phyloP scores from a whole-genome alignment of 2,888 invertebrate genomes.

The Uropetala carovei region DNA sequence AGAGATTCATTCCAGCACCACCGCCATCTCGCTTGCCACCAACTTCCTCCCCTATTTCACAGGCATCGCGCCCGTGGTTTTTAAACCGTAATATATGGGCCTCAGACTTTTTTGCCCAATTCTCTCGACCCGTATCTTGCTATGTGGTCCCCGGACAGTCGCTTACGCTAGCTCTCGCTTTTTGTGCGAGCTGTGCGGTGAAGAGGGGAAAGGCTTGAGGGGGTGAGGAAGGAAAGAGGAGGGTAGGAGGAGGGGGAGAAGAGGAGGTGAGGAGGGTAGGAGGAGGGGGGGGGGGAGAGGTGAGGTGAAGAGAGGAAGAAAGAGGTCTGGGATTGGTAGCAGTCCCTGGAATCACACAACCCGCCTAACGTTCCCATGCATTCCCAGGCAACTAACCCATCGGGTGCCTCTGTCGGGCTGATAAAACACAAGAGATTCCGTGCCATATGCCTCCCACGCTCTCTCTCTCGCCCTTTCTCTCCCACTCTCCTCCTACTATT shows the following conservation, averaged over 20 bases:
- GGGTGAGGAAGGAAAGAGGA: neutral
- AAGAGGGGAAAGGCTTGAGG: neutral
- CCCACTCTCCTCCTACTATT: neutral
- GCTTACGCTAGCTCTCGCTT: slow-evolving; percentile 31
- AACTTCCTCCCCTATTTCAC: slow-evolving; percentile 14
- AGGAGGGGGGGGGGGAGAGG: neutral
- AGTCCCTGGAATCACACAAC: slow-evolving; percentile 58
- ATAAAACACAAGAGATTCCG: slow-evolving; percentile 61
- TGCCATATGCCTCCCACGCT: neutral
- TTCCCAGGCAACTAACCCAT: slow-evolving; percentile 47
- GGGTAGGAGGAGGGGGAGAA: neutral
- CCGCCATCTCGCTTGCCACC: neutral
- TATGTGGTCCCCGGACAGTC: slow-evolving; percentile 45
- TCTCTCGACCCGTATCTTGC: slow-evolving; percentile 44
- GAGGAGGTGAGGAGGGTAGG: neutral
- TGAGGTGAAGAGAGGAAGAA: neutral
- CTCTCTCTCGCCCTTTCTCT: neutral
- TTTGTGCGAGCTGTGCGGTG: neutral
- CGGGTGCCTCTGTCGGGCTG: slow-evolving; percentile 40
- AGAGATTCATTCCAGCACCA: neutral
- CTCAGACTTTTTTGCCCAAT: slow-evolving; percentile 13
- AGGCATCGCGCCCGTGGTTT: slow-evolving; percentile 38
- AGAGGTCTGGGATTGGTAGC: slow-evolving; percentile 3
- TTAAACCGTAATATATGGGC: slow-evolving; percentile 56
- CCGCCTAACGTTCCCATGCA: neutral